Percentiles rank a stretch among this genome's conserved stretches.
Conservation (phyloP, 37 sponge, comb jelly and placozoan genomes). For the Petrosia ficiformis region DNA sequence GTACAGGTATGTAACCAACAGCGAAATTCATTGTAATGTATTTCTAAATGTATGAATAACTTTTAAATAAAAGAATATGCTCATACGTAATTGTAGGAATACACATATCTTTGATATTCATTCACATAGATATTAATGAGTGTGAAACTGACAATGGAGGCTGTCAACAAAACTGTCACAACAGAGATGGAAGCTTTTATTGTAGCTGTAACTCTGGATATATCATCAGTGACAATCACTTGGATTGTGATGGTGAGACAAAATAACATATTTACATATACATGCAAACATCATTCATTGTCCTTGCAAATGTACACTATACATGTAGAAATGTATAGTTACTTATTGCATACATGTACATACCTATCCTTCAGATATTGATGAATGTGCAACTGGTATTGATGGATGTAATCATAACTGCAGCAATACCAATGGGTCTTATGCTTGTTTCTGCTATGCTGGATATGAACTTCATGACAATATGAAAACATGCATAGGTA, state of each 20-base stretch:
- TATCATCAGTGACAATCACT: slow-evolving; percentile 15
- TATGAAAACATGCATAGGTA: too few species aligned
- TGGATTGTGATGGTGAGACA: slow-evolving; percentile 20
- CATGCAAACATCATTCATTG: too few species aligned
- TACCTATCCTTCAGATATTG: slow-evolving; percentile 22
- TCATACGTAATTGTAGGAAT: too few species aligned
- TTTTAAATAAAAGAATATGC: too few species aligned
- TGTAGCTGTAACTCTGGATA: slow-evolving; percentile 49
- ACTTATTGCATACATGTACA: background rate
- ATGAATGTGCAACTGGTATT: slow-evolving; percentile 33
- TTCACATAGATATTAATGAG: background rate
- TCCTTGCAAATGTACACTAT: too few species aligned
- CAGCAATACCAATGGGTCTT: slow-evolving; percentile 19
- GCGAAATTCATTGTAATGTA: too few species aligned
- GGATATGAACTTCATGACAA: too few species aligned
- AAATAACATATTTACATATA: too few species aligned
- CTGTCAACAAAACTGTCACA: slow-evolving; percentile 17
- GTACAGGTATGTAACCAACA: too few species aligned
- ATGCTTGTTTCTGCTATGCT: too few species aligned
- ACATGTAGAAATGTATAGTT: too few species aligned
- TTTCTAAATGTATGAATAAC: background rate
- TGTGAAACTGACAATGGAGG: background rate
- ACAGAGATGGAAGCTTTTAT: slow-evolving; percentile 37
- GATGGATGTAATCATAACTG: slow-evolving; percentile 10
- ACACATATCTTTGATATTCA: slow-evolving; percentile 11